These are phyloP conservation scores for Metalampra italica DNA, from an alignment of 2,888 invertebrate genomes.

Conservation along the genomic window DNA sequence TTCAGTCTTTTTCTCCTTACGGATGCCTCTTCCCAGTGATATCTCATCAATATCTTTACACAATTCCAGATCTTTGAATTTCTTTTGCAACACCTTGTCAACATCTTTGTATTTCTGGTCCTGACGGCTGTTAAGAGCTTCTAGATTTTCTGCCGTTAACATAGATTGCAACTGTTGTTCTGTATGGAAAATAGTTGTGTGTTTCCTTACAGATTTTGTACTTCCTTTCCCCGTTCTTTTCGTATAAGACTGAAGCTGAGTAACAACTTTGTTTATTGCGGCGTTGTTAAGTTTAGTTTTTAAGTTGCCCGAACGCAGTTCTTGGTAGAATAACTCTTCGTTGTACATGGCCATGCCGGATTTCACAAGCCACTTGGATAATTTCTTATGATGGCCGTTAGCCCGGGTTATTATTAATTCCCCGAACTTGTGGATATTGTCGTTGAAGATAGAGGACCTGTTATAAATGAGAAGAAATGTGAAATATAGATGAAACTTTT, in stretches of 20 bases:
- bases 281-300: conserved; percentile 32
- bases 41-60: conserved; percentile 48
- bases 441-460: conserved; percentile 57
- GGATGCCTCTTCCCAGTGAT: conserved; percentile 36
- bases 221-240: conserved; percentile 11
- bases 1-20: background rate
- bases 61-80: conserved; percentile 37
- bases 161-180: conserved; percentile 26
- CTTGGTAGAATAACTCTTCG: conserved; percentile 33
- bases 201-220: conserved; percentile 29
- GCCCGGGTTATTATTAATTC: conserved; percentile 38
- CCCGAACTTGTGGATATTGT: conserved; percentile 58
- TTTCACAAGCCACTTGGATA: conserved; percentile 32
- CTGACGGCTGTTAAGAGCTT: conserved; percentile 7
- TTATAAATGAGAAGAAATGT: conserved; percentile 15
- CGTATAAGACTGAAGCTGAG: conserved; percentile 28
- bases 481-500: background rate
- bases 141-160: conserved; percentile 28
- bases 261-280: conserved; percentile 29
- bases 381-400: conserved; percentile 25
- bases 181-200: conserved; percentile 31
- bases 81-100: conserved; percentile 28
- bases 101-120: background rate
- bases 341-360: conserved; percentile 37
- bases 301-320: conserved; percentile 33